Percentiles rank a stretch among this genome's conserved stretches.
phyloP scores from a whole-genome alignment of 2,888 invertebrate species.

The Scaptodrosophila latifasciaeformis region DNA sequence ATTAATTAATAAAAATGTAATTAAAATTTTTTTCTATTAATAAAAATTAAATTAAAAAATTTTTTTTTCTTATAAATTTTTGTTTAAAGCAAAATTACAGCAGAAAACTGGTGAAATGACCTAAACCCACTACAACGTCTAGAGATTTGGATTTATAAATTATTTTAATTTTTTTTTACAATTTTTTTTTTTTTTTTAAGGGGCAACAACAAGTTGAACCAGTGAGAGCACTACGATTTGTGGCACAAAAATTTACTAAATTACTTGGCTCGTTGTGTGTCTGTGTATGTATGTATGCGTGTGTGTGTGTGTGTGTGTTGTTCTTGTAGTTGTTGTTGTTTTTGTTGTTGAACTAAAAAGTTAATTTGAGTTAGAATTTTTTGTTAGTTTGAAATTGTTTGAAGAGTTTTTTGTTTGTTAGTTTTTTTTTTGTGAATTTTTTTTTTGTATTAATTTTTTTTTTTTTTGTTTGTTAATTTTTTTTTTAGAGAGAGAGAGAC shows the following conservation, averaged over 20 bases:
- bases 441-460: constrained; percentile 2
- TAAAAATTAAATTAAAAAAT: too few relatives aligned
- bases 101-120: constrained; percentile 16
- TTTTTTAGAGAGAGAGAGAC: constrained; percentile 51
- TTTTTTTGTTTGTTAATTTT: constrained; percentile 14
- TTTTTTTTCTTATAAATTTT: background rate
- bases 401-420: constrained; percentile 17
- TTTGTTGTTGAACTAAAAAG: background rate
- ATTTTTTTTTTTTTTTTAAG: constrained; percentile 2
- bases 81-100: constrained; percentile 48
- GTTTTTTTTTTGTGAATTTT: constrained; percentile 7
- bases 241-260: too few relatives aligned
- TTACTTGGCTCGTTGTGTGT: too few relatives aligned
- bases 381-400: constrained; percentile 3
- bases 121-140: constrained; percentile 2
- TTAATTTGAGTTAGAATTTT: too few relatives aligned
- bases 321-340: constrained; percentile 19
- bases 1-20: background rate
- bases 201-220: too few relatives aligned
- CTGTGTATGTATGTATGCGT: too few relatives aligned
- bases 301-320: too few relatives aligned
- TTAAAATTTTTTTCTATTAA: background rate
- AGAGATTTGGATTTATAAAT: constrained; percentile 6
- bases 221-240: too few relatives aligned
- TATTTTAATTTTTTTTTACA: background rate